Conservation (phyloP, 2,797 vertebrate genomes). For the Sebastes diploproa region DNA sequence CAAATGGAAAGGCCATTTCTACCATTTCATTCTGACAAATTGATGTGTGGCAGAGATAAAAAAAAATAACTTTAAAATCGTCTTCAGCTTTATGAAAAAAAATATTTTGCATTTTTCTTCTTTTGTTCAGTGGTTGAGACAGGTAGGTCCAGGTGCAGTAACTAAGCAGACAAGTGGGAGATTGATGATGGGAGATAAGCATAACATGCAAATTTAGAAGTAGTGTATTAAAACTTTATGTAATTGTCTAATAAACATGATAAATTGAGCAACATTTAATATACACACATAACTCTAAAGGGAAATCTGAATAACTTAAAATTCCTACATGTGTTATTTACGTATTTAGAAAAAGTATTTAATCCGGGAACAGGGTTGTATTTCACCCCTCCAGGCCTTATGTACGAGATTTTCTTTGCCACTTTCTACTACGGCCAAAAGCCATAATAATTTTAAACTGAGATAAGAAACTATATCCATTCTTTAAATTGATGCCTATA, state of each 20-base stretch:
- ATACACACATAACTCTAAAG: not conserved
- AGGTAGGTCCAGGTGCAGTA: not conserved
- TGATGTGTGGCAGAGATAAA: not conserved
- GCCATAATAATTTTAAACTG: not conserved
- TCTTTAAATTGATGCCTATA: not conserved
- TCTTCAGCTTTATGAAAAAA: not conserved
- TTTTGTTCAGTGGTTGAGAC: not conserved
- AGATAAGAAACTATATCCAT: not conserved
- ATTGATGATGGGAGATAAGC: not conserved
- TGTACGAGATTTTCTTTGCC: not conserved
- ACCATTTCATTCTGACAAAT: not conserved
- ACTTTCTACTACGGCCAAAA: not conserved
- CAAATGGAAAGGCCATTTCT: constrained; percentile 23
- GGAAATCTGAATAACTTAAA: not conserved
- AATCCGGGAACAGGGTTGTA: not conserved
- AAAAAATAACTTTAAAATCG: not conserved
- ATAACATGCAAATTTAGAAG: not conserved
- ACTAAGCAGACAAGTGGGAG: not conserved
- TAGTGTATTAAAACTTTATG: not conserved
- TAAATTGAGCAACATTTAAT: not conserved
- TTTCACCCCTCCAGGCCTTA: not conserved
- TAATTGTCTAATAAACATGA: not conserved
- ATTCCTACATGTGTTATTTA: not conserved
- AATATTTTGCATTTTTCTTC: not conserved
- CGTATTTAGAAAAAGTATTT: not conserved